phyloP scores from a whole-genome alignment of 2,797 vertebrate species.

The Todus mexicanus region DNA sequence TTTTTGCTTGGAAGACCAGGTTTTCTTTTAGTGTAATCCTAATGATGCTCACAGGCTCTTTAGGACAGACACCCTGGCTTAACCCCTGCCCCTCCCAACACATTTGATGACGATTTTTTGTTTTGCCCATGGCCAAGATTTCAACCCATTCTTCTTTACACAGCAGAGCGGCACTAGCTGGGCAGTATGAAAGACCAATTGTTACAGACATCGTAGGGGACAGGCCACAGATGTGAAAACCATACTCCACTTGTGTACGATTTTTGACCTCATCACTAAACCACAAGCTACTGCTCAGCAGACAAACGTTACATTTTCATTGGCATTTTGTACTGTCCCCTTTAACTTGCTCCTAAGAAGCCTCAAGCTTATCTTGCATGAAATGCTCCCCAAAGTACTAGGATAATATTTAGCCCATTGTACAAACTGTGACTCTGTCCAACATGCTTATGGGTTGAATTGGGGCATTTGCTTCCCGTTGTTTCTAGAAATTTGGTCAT shows the following conservation, averaged over 20 bases:
- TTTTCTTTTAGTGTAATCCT: background rate
- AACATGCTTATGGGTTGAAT: background rate
- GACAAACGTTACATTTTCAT: background rate
- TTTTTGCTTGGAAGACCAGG: background rate
- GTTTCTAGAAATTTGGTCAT: background rate
- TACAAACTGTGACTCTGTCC: constrained; percentile 9
- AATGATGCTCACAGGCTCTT: background rate
- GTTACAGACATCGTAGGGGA: background rate
- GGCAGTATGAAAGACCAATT: background rate
- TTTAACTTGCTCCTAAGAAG: background rate
- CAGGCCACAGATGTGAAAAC: background rate
- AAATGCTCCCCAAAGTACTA: background rate
- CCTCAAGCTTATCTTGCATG: background rate
- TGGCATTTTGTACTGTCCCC: background rate
- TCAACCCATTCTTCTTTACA: background rate
- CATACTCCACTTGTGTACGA: background rate
- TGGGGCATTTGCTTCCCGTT: background rate
- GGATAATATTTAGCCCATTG: constrained; percentile 36
- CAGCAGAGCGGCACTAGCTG: rapidly evolving
- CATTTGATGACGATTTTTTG: background rate
- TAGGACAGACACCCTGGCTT: background rate
- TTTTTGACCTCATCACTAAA: constrained; percentile 45
- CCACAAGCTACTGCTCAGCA: background rate
- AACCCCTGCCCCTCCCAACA: background rate
- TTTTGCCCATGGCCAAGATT: background rate